Evolutionary conservation across 2,888 invertebrate genomes (phyloP).

Genomic region (Polylopha cassiicola): DNA sequence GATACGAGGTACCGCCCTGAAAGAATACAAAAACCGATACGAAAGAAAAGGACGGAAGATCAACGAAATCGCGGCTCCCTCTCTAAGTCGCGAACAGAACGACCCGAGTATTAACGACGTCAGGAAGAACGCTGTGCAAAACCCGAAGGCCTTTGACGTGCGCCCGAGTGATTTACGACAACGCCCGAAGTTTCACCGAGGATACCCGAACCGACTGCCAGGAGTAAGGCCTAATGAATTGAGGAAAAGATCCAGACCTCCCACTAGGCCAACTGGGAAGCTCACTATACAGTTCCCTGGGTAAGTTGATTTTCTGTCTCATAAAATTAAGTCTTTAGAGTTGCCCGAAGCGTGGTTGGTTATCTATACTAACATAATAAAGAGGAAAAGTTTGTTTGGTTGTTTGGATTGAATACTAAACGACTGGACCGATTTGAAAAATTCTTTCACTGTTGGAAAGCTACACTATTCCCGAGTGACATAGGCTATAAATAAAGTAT

Average conservation of each 20-base stretch:
- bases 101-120: conserved; percentile 57
- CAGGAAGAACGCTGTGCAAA: conserved; percentile 47
- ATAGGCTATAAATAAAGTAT: too few relatives aligned
- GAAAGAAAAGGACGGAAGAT: conserved; percentile 68
- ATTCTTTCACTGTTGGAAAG: too few relatives aligned
- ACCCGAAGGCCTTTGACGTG: conserved; percentile 61
- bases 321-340: too few relatives aligned
- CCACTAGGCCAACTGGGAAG: conserved; percentile 43
- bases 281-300: conserved; percentile 68
- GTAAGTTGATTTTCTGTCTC: conserved; percentile 36
- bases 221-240: conserved; percentile 47
- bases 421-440: too few relatives aligned
- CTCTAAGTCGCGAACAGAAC: conserved; percentile 51
- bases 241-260: conserved; percentile 48
- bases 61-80: conserved; percentile 75
- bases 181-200: conserved; percentile 32
- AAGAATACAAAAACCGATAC: conserved; percentile 65
- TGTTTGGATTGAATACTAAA: too few relatives aligned
- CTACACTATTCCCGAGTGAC: too few relatives aligned
- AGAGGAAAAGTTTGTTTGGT: too few relatives aligned
- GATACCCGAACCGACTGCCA: conserved; percentile 33
- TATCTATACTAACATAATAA: too few relatives aligned
- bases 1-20: conserved; percentile 64
- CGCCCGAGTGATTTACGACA: conserved; percentile 39
- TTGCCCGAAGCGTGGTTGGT: too few relatives aligned